These are phyloP conservation scores for Bembecia ichneumoniformis DNA, from an alignment of 2,888 invertebrate species.

Conservation along the genomic window DNA sequence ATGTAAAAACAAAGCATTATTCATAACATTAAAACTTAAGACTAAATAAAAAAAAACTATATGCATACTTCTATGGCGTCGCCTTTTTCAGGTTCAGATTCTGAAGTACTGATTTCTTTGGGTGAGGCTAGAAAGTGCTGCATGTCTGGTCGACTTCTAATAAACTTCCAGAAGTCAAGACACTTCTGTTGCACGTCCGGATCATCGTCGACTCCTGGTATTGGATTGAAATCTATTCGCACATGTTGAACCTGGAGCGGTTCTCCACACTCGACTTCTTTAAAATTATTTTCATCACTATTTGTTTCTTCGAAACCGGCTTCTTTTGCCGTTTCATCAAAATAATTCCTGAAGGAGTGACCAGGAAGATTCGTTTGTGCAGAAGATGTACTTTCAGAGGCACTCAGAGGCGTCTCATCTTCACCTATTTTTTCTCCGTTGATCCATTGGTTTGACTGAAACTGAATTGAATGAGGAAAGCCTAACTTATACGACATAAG, in stretches of 20 bases:
- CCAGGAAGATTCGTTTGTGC: too few species aligned
- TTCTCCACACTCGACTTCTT: slow-evolving; percentile 9
- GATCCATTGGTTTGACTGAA: too few species aligned
- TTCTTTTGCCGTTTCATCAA: neutral
- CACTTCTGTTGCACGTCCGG: neutral
- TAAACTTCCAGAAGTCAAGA: neutral
- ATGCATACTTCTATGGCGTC: too few species aligned
- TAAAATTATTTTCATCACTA: slow-evolving; percentile 2
- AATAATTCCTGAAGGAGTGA: neutral
- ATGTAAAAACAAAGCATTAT: too few species aligned
- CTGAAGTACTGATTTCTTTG: too few species aligned
- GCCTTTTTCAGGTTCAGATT: too few species aligned
- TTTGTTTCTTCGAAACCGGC: neutral
- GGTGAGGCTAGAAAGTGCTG: neutral
- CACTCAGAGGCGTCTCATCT: too few species aligned
- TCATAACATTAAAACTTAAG: too few species aligned
- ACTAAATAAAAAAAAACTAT: too few species aligned
- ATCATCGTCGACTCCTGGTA: neutral
- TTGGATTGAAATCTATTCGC: neutral
- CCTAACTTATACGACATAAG: slow-evolving; percentile 1
- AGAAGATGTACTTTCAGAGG: too few species aligned
- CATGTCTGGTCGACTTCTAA: neutral
- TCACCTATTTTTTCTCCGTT: too few species aligned
- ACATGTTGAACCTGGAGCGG: slow-evolving; percentile 8
- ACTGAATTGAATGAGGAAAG: neutral